Evolutionary conservation across 2,888 invertebrate genomes (phyloP).

Genomic region (Volucella inflata): DNA sequence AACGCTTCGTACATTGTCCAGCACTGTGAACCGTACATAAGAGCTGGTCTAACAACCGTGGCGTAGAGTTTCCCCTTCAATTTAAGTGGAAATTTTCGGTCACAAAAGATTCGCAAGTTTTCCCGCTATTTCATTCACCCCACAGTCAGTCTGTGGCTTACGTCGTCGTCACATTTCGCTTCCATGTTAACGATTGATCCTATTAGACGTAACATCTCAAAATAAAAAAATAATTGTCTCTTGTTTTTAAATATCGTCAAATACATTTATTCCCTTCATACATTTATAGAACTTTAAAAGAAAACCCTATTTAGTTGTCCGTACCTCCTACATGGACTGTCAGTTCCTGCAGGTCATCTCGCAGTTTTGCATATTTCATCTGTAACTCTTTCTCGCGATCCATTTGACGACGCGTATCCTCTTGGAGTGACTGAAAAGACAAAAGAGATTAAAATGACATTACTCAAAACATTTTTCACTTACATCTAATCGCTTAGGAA

Average conservation of each 20-base stretch:
- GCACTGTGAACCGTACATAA: no score
- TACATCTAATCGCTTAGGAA: slow-evolving; percentile 95
- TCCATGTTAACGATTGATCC: no score
- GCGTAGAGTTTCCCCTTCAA: no score
- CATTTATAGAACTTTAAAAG: neutral
- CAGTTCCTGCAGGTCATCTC: slow-evolving; percentile 86
- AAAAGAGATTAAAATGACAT: slow-evolving; percentile 4
- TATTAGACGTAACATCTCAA: neutral
- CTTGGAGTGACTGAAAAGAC: slow-evolving; percentile 89
- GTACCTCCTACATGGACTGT: slow-evolving; percentile 62
- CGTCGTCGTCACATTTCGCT: no score
- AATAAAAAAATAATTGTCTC: neutral
- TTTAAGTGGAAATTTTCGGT: no score
- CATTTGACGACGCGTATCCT: slow-evolving; percentile 96
- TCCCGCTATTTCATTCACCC: no score
- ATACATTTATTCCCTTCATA: slow-evolving; percentile 19
- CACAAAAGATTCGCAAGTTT: no score
- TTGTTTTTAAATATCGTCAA: slow-evolving; percentile 13
- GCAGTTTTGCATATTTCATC: slow-evolving; percentile 90
- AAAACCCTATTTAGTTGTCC: neutral
- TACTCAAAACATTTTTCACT: slow-evolving; percentile 39
- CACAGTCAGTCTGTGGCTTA: no score
- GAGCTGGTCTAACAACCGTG: no score
- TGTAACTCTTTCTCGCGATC: slow-evolving; percentile 96
- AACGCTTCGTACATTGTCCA: no score